Evolutionary conservation across 2,888 invertebrate genomes (phyloP).

Genomic region (Dolichopus griseipennis): DNA sequence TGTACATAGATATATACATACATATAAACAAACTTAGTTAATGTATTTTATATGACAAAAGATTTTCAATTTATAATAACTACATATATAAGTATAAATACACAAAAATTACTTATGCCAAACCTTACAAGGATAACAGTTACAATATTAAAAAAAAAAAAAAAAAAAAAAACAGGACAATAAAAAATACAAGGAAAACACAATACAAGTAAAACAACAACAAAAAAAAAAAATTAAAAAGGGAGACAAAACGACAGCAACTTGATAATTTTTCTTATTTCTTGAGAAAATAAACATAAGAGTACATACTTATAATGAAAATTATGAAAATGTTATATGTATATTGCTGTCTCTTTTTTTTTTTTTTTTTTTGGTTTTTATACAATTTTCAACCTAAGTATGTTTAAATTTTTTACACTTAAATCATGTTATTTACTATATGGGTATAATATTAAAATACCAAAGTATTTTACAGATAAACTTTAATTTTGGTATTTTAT

Average conservation of each 20-base stretch:
- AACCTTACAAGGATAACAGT: background rate
- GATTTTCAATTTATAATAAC: background rate
- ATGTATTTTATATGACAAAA: too few relatives aligned
- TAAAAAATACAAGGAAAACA: background rate
- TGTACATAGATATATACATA: background rate
- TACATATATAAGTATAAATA: too few relatives aligned
- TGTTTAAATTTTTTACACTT: background rate
- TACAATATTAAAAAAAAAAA: background rate
- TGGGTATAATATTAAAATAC: background rate
- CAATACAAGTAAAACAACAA: background rate
- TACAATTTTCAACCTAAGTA: background rate
- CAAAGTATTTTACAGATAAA: background rate
- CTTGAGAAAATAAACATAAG: background rate
- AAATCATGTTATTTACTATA: too few relatives aligned
- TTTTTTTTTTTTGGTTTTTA: background rate
- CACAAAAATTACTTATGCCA: background rate
- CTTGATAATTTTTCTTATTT: background rate
- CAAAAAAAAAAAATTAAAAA: too few relatives aligned
- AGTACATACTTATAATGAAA: too few relatives aligned
- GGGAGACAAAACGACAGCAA: background rate
- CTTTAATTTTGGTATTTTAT: background rate
- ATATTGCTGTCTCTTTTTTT: background rate
- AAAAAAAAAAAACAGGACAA: background rate
- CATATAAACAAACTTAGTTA: background rate
- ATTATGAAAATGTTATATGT: background rate